Conservation (phyloP, 2,888 invertebrate species). For the Bembecia ichneumoniformis region DNA sequence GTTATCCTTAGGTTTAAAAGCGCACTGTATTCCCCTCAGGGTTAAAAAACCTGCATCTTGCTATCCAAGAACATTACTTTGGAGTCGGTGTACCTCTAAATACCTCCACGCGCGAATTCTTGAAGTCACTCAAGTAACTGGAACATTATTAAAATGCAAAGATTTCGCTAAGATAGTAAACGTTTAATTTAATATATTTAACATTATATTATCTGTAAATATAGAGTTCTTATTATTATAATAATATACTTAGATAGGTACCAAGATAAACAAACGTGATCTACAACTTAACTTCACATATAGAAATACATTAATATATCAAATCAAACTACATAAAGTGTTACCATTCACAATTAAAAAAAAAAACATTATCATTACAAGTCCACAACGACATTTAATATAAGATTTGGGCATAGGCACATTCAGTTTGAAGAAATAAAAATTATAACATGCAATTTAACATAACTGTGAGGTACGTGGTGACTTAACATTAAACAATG, state of each 20-base stretch:
- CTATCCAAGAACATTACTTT: too few relatives aligned
- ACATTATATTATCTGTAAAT: conserved; percentile 74
- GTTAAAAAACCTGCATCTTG: too few relatives aligned
- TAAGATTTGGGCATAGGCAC: conserved; percentile 51
- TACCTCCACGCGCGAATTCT: too few relatives aligned
- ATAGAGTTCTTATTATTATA: conserved; percentile 67
- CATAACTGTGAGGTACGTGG: conserved; percentile 43
- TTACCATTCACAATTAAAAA: conserved; percentile 52
- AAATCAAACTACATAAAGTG: conserved; percentile 4
- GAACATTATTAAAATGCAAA: background rate
- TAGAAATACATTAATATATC: conserved; percentile 11
- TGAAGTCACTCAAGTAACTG: too few relatives aligned
- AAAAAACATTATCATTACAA: conserved; percentile 17
- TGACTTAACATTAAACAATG: background rate
- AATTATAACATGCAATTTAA: conserved; percentile 54
- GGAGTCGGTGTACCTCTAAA: too few relatives aligned
- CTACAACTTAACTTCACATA: conserved; percentile 50
- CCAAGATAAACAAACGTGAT: conserved; percentile 62
- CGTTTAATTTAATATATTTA: conserved; percentile 69
- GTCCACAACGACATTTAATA: conserved; percentile 51
- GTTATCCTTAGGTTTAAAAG: too few relatives aligned
- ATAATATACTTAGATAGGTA: conserved; percentile 37
- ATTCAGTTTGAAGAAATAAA: conserved; percentile 32
- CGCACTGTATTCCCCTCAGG: too few relatives aligned
- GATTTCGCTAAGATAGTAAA: conserved; percentile 41